A percentile compares a stretch with the other conserved stretches of the same genome.
Conservation (phyloP, 2,888 invertebrate species). For the Julus scandinavius region DNA sequence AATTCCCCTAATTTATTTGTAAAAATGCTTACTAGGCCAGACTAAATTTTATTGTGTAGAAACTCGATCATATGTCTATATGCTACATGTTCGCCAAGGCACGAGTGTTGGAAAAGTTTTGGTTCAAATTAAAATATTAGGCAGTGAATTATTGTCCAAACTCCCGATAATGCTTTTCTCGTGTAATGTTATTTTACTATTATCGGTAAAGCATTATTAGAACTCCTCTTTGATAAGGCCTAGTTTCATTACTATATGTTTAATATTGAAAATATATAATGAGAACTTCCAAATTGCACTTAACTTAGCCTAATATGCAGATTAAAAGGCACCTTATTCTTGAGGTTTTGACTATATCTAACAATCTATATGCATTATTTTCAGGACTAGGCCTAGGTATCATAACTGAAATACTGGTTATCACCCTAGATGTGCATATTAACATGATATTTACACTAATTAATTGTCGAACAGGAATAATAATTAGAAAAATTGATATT, state of each 20-base stretch:
- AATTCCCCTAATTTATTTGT: too few species aligned
- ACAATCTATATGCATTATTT: not conserved
- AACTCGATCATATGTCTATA: too few species aligned
- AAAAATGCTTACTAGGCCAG: too few species aligned
- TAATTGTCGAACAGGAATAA: not conserved
- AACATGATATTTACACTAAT: not conserved
- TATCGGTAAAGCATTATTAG: not conserved
- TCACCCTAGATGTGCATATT: conserved; percentile 6
- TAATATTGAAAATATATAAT: too few species aligned
- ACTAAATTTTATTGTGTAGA: too few species aligned
- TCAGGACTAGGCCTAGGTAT: not conserved
- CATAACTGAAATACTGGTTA: not conserved
- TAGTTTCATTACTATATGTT: not conserved
- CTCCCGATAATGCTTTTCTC: not conserved
- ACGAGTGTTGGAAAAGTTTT: not conserved
- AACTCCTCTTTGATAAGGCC: not conserved
- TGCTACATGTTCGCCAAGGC: not conserved
- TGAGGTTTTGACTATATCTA: not conserved
- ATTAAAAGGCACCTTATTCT: not conserved
- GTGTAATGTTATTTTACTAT: not conserved
- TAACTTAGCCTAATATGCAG: not conserved
- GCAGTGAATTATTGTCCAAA: not conserved
- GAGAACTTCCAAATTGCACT: not conserved
- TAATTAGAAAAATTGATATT: not conserved
- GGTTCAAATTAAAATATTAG: not conserved